phyloP scores from a whole-genome alignment of 2,888 invertebrate genomes.

The Drosophila rubida region DNA sequence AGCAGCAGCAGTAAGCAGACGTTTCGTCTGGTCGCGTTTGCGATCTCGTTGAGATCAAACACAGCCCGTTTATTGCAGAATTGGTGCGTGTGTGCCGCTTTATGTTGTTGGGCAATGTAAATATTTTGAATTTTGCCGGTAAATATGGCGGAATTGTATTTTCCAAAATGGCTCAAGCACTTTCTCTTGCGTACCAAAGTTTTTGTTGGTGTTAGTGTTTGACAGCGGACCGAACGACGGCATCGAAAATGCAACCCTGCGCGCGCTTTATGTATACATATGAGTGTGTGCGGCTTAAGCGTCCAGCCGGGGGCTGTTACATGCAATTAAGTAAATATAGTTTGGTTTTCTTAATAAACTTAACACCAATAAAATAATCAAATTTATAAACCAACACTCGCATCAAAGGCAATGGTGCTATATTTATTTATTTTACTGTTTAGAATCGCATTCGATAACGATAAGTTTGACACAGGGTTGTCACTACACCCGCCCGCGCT shows the following conservation, averaged over 20 bases:
- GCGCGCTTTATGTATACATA: slow-evolving; percentile 69
- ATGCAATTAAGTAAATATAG: not conserved
- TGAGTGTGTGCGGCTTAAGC: slow-evolving; percentile 24
- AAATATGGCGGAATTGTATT: slow-evolving; percentile 84
- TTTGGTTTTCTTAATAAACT: not conserved
- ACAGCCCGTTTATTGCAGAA: slow-evolving; percentile 41
- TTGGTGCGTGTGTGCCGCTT: slow-evolving; percentile 23
- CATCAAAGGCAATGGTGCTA: not conserved
- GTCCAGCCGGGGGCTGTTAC: slow-evolving; percentile 20
- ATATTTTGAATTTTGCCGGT: slow-evolving; percentile 84
- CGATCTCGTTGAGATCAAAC: slow-evolving; percentile 17
- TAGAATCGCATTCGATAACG: slow-evolving; percentile 30
- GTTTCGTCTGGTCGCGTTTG: slow-evolving; percentile 52
- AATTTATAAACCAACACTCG: not conserved
- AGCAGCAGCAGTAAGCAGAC: slow-evolving; percentile 57
- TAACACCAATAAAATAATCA: not conserved
- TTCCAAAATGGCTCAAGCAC: slow-evolving; percentile 82
- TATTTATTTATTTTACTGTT: not conserved
- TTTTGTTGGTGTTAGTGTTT: slow-evolving; percentile 68
- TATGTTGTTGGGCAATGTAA: slow-evolving; percentile 72
- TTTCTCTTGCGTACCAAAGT: slow-evolving; percentile 69
- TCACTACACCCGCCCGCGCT: slow-evolving; percentile 3
- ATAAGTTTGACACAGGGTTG: slow-evolving; percentile 37
- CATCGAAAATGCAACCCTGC: slow-evolving; percentile 64
- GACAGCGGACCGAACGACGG: slow-evolving; percentile 49